Conservation (phyloP, 1,140 invertebrate genomes). For the Drosophila ficusphila region DNA sequence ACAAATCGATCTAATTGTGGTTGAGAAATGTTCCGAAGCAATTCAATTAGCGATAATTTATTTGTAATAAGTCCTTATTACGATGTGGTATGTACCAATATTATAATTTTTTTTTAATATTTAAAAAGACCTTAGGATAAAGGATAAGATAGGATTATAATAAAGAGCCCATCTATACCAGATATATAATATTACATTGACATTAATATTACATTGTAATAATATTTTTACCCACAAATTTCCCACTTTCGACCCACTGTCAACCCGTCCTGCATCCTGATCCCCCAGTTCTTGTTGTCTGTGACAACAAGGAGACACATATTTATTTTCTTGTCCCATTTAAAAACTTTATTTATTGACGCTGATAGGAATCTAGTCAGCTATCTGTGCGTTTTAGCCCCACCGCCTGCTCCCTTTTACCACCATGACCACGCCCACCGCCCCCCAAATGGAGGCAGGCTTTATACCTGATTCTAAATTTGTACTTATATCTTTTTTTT, state of each 20-base stretch:
- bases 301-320: constrained; percentile 72
- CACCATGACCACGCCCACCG: neutral
- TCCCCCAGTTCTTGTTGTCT: constrained; percentile 20
- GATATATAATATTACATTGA: too few species aligned
- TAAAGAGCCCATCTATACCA: too few species aligned
- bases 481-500: neutral
- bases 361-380: constrained; percentile 79
- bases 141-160: too few species aligned
- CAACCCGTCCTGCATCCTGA: neutral
- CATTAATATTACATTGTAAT: too few species aligned
- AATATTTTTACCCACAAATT: neutral
- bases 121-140: too few species aligned
- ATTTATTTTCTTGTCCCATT: constrained; percentile 81
- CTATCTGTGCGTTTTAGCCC: constrained; percentile 71
- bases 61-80: too few species aligned
- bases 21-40: too few species aligned
- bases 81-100: too few species aligned
- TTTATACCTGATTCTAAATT: constrained; percentile 8
- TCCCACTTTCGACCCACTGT: constrained; percentile 10
- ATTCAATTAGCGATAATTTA: too few species aligned
- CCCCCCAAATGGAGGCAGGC: neutral
- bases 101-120: too few species aligned
- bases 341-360: constrained; percentile 82
- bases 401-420: neutral
- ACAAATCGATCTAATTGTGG: too few species aligned